phyloP scores from a whole-genome alignment of 2,888 invertebrate genomes.

The Zeuzera pyrina region DNA sequence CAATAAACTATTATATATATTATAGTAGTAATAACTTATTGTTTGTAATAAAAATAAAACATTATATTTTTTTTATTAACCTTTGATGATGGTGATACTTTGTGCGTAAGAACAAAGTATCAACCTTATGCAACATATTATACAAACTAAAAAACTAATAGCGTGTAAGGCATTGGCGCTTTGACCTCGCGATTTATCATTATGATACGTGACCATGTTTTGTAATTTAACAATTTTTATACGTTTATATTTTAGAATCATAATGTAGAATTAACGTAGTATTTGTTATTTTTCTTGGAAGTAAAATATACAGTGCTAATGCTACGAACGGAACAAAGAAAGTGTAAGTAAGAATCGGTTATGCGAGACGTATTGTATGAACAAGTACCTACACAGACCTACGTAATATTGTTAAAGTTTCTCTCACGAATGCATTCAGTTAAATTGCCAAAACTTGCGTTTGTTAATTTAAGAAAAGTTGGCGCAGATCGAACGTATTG shows the following conservation, averaged over 20 bases:
- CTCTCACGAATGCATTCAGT: conserved; percentile 23
- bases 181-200: conserved; percentile 5
- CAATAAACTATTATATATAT: no score
- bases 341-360: conserved; percentile 31
- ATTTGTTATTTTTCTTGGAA: no score
- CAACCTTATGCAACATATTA: conserved; percentile 1
- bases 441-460: no score
- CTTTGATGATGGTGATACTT: conserved; percentile 1
- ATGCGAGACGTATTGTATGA: conserved; percentile 20
- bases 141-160: not conserved
- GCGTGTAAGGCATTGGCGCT: conserved; percentile 5
- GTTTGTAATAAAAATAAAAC: no score
- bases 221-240: conserved; percentile 6
- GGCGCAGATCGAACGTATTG: no score
- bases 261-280: no score
- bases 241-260: no score
- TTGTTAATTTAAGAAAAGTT: no score
- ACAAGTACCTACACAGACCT: conserved; percentile 16
- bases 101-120: not conserved
- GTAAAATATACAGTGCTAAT: no score
- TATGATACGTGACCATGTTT: conserved; percentile 5
- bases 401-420: conserved; percentile 16
- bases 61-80: no score
- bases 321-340: conserved; percentile 24
- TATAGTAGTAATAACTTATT: no score